Percentiles rank a stretch among this genome's conserved stretches.
These are phyloP conservation scores for Schizothorax lantsangensis DNA, from an alignment of 2,797 vertebrate species.

Conservation along the genomic window DNA sequence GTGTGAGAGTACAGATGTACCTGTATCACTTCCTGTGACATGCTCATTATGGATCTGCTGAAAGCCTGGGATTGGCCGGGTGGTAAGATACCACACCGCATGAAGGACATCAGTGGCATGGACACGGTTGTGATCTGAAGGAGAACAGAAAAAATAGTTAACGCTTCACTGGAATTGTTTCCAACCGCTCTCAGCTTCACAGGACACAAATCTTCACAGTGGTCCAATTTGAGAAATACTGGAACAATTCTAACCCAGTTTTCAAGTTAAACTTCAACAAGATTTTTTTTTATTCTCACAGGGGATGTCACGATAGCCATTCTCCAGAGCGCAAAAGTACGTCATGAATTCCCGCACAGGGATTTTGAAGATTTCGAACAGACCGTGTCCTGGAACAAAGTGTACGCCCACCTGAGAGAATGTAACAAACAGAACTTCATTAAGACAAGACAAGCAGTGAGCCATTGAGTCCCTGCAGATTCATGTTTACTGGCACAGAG, in stretches of 20 bases:
- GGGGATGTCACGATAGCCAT: constrained; percentile 97
- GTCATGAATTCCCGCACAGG: constrained; percentile 92
- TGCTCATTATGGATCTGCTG: constrained; percentile 86
- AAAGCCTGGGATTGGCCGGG: constrained; percentile 92
- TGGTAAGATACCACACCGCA: constrained; percentile 98
- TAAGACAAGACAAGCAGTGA: constrained; percentile 62
- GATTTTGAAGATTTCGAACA: constrained; percentile 99
- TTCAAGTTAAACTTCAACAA: constrained; percentile 51
- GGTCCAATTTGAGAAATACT: constrained; percentile 7
- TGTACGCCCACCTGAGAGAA: constrained; percentile 89
- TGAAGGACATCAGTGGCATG: constrained; percentile 98
- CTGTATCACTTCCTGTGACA: constrained; percentile 84
- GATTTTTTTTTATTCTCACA: constrained; percentile 82
- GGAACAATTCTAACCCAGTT: constrained; percentile 43
- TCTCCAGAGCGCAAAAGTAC: constrained; percentile 93
- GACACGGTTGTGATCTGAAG: constrained; percentile 94
- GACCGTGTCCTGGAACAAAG: constrained; percentile 95
- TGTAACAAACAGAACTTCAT: constrained; percentile 61
- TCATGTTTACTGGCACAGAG: constrained; percentile 30
- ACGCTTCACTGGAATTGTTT: background rate
- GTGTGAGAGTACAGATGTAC: constrained; percentile 64
- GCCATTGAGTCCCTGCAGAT: constrained; percentile 53
- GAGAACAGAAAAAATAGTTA: background rate
- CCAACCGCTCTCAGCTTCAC: constrained; percentile 1
- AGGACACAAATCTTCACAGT: constrained; percentile 20